Evolutionary conservation across 2,797 vertebrate genomes (phyloP).

Genomic region (Decapterus maruadsi): DNA sequence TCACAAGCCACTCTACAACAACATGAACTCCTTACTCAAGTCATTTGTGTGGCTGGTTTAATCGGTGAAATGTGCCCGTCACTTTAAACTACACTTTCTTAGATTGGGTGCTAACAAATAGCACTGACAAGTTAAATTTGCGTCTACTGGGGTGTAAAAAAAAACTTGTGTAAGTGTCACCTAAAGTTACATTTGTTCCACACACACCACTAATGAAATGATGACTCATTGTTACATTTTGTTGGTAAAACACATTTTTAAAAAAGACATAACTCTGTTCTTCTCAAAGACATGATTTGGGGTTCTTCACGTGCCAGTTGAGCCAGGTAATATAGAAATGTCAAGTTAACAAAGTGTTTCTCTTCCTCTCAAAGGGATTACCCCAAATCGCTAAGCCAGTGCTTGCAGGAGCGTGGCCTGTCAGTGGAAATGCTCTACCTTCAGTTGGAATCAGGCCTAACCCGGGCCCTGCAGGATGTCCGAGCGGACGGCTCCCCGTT

Average conservation of each 20-base stretch:
- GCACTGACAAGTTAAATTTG: slow-evolving; percentile 16
- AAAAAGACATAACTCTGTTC: slow-evolving; percentile 27
- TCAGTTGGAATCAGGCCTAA: slow-evolving; percentile 84
- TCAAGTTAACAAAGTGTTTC: slow-evolving; percentile 81
- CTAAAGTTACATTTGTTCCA: neutral
- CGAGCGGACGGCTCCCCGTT: slow-evolving; percentile 87
- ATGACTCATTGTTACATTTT: neutral
- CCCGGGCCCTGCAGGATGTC: slow-evolving; percentile 87
- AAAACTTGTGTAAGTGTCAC: neutral
- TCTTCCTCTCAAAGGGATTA: slow-evolving; percentile 89
- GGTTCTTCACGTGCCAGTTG: slow-evolving; percentile 49
- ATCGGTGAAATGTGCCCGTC: neutral
- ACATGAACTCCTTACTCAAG: neutral
- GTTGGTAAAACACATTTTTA: slow-evolving; percentile 36
- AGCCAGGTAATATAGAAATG: slow-evolving; percentile 60
- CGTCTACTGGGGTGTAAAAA: neutral
- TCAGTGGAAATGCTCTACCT: slow-evolving; percentile 89
- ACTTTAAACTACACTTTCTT: too few species aligned
- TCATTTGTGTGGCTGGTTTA: neutral
- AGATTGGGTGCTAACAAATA: too few species aligned
- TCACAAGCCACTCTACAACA: neutral
- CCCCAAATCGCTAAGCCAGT: slow-evolving; percentile 86
- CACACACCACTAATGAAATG: neutral
- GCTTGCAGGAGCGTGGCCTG: slow-evolving; percentile 87
- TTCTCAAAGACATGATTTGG: slow-evolving; percentile 22